Conservation (phyloP, 2,797 vertebrate species). For the Poecile montanus region DNA sequence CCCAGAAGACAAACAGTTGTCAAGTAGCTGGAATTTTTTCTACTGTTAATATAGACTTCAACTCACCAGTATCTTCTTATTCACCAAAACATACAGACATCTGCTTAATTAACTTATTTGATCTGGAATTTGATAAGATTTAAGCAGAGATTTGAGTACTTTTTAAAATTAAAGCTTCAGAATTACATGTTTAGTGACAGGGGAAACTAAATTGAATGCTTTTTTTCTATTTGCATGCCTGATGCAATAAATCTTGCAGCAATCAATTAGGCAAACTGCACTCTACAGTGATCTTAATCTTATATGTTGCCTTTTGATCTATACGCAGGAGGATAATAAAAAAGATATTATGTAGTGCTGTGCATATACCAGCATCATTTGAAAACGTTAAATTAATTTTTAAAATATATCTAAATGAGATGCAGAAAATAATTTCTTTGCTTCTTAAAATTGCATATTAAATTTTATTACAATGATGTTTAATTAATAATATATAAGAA, state of each 20-base stretch:
- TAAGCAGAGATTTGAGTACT: not conserved
- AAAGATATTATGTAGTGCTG: not conserved
- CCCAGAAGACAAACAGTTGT: not conserved
- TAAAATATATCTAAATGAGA: not conserved
- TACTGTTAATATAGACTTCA: not conserved
- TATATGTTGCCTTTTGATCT: not conserved
- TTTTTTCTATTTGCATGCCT: not conserved
- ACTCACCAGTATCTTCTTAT: not conserved
- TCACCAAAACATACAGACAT: not conserved
- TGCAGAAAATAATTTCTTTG: not conserved
- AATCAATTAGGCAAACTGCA: not conserved
- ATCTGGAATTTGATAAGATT: not conserved
- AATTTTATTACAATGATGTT: not conserved
- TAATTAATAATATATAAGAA: slow-evolving; percentile 13
- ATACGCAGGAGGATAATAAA: not conserved
- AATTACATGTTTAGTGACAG: not conserved
- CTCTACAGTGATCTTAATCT: not conserved
- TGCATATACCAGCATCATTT: not conserved
- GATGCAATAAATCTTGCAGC: not conserved
- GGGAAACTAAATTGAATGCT: accelerated
- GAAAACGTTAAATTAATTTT: not conserved
- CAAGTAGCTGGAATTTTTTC: not conserved
- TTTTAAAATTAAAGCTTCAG: not conserved
- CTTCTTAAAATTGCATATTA: not conserved
- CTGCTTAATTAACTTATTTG: not conserved